Evolutionary conservation across 37 sponge, comb jelly and placozoan species (phyloP).

Genomic region (Agelas oroides): DNA sequence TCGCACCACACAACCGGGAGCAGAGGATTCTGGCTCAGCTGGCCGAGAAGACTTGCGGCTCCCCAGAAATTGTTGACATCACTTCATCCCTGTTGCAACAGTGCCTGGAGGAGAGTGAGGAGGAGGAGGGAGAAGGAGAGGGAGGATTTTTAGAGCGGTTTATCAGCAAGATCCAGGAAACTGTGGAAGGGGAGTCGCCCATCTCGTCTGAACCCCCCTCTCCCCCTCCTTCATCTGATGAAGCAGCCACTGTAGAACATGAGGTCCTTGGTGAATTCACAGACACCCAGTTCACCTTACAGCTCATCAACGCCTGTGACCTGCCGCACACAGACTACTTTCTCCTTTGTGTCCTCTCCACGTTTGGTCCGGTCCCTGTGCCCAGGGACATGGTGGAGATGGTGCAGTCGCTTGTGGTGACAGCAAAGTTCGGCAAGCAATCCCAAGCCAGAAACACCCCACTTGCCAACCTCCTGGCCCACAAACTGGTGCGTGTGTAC

Average conservation of each 20-base stretch:
- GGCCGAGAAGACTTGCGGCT: conserved; percentile 34
- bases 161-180: not conserved
- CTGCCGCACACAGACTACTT: conserved; percentile 31
- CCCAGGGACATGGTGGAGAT: conserved; percentile 23
- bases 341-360: conserved; percentile 23
- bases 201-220: no score
- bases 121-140: not conserved
- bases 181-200: no score
- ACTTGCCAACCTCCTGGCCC: conserved; percentile 16
- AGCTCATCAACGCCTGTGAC: conserved; percentile 2
- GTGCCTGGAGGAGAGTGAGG: conserved; percentile 3
- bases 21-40: conserved; percentile 41
- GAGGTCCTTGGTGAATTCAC: not conserved
- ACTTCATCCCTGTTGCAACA: conserved; percentile 19
- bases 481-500: conserved; percentile 12
- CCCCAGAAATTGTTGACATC: conserved; percentile 34
- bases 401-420: not conserved
- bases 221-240: no score
- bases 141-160: conserved; percentile 16
- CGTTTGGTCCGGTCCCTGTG: conserved; percentile 36
- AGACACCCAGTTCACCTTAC: not conserved
- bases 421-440: not conserved
- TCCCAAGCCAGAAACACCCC: not conserved
- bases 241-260: no score
- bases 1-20: conserved; percentile 55